Percentiles rank a stretch among this genome's conserved stretches.
Evolutionary conservation across 2,797 vertebrate species (phyloP).

Genomic region (Eurystomus glaucurus): DNA sequence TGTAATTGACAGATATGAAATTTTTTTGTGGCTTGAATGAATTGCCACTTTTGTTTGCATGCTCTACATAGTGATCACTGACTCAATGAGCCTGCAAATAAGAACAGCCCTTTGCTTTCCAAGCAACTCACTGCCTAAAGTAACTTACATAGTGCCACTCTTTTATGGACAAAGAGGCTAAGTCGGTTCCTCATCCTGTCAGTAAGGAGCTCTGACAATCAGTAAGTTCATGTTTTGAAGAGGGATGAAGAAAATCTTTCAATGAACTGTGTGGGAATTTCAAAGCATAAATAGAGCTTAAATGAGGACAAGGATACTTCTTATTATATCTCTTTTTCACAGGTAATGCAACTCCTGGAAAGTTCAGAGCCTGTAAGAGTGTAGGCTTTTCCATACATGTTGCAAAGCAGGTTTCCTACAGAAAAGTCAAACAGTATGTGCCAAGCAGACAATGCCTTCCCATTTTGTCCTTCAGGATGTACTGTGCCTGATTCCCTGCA

Average conservation of each 20-base stretch:
- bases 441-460: background rate
- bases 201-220: background rate
- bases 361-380: background rate
- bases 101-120: background rate
- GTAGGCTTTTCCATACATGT: background rate
- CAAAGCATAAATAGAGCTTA: background rate
- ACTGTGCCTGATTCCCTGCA: background rate
- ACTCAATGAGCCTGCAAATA: constrained; percentile 15
- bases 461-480: background rate
- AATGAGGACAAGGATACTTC: background rate
- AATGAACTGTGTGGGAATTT: background rate
- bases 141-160: background rate
- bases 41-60: background rate
- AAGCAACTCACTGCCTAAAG: background rate
- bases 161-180: background rate
- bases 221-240: background rate
- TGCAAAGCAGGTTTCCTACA: background rate
- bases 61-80: background rate
- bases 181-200: background rate
- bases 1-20: background rate
- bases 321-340: background rate
- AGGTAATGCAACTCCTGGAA: background rate
- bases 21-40: background rate
- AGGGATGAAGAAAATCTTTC: background rate
- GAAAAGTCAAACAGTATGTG: background rate